Base-by-base conservation (phyloP, 2,797 vertebrate genomes). In the Halcyon badia region DNA sequence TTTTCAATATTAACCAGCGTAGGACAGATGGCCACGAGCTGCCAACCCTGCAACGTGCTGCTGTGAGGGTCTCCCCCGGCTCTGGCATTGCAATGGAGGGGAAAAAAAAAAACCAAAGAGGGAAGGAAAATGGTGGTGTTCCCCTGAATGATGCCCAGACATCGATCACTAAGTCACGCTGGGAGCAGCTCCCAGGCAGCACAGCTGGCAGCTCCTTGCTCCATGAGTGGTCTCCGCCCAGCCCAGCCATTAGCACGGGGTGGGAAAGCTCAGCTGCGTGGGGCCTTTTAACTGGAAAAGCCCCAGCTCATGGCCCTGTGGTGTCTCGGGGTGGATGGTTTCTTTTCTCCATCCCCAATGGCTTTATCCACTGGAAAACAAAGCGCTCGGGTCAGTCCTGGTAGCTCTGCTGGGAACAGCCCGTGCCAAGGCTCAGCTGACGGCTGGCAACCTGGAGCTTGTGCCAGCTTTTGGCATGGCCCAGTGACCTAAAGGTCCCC, bases 221-320 rank as follows among this genome's bases (percentile, higher is more conserved):
- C 76, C 56, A 6, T 3, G 2, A 68, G 39, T 3, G 0, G 11
- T 35, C 20, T 31, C 62, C 54, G 25, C 61, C 69, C 9, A 4
- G 49, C 31, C 39, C 33, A 54, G 56, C 54, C 64, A 17, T 25
- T 6, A 20, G 60, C 2, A 0, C 37, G 0, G 4, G 33, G 51
- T 46, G 44, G 71, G 57, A 58, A n/a, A 28, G 16, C 52, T 57
- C 72, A 20, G 41, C 49, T 60, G 46, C 2, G 1, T 6, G 24
- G 2, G 1, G 35, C 11, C 12, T 60, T 61, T 70, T 35, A 2
- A 3, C 5, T 21, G 9, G 70, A 30, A 66, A 52, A 58, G 22
- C 1, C 65, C 46, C 7, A 1, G 39, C 21, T 58, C n/a, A 0
- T 2, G 9, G 35, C 16, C 56, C 60, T 2, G 0, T 4, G 11